These are phyloP conservation scores for Hylyphantes graminicola DNA, from an alignment of 1,140 invertebrate genomes.

Conservation along the genomic window DNA sequence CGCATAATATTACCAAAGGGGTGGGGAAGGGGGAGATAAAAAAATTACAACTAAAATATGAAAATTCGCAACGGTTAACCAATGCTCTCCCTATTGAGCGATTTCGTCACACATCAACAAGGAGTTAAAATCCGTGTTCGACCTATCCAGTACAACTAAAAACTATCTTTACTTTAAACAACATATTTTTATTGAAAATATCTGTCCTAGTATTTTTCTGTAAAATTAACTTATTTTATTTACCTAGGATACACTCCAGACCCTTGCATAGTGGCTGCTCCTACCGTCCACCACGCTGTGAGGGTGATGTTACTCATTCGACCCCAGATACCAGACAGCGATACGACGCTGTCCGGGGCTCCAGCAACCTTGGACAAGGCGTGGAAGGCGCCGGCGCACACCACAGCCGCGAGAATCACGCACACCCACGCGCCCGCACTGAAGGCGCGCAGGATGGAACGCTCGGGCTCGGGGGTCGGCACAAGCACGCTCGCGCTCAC, in stretches of 20 bases:
- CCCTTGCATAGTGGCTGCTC: slow-evolving; percentile 34
- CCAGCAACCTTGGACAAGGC: slow-evolving; percentile 23
- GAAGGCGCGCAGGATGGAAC: slow-evolving; percentile 6
- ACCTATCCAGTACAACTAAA: no score
- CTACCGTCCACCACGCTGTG: slow-evolving; percentile 39
- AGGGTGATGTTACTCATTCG: background rate
- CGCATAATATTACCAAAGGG: no score
- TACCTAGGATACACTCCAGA: slow-evolving; percentile 55
- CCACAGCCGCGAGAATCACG: background rate
- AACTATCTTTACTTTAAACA: no score
- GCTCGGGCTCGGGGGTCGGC: slow-evolving; percentile 54
- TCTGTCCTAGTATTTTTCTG: no score
- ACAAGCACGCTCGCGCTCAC: slow-evolving; percentile 66
- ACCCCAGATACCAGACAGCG: slow-evolving; percentile 32
- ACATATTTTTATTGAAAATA: no score
- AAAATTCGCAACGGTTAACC: no score
- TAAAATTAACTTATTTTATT: no score
- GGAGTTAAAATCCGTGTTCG: no score
- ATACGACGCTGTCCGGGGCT: slow-evolving; percentile 44
- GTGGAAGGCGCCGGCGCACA: slow-evolving; percentile 21
- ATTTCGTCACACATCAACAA: no score
- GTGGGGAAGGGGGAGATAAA: no score
- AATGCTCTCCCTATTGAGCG: no score
- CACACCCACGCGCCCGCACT: slow-evolving; percentile 28
- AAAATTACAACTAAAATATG: no score